Evolutionary conservation across 2,888 invertebrate species (phyloP).

Genomic region (Hirudinaria manillensis): DNA sequence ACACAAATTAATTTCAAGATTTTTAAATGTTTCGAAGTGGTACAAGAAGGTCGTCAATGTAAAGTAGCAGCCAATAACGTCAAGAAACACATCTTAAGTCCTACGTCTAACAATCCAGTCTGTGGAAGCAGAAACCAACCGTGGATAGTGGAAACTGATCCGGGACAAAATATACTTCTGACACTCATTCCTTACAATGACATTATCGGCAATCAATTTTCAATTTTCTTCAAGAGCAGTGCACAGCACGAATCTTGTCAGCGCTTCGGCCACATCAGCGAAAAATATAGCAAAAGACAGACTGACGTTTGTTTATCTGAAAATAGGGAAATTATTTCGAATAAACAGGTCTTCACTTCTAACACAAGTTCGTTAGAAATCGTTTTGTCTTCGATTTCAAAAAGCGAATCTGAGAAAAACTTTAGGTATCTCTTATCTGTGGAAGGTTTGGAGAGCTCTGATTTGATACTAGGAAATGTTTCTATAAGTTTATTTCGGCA

Average conservation of each 20-base stretch:
- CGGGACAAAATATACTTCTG: not conserved
- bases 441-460: not conserved
- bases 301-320: not conserved
- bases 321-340: not conserved
- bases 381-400: not conserved
- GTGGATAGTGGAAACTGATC: conserved; percentile 1
- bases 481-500: not conserved
- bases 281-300: too few species aligned
- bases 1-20: too few species aligned
- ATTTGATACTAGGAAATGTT: not conserved
- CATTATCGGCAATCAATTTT: too few species aligned
- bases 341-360: not conserved
- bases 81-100: not conserved
- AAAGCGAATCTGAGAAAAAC: not conserved
- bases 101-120: not conserved
- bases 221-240: too few species aligned
- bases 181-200: too few species aligned
- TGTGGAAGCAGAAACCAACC: not conserved
- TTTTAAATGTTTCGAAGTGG: not conserved
- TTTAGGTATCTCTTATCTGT: not conserved
- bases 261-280: too few species aligned
- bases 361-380: not conserved
- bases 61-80: not conserved
- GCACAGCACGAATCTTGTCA: too few species aligned
- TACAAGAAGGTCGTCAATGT: not conserved